Evolutionary conservation across 2,113 vertebrate genomes (phyloP).

Genomic region (Ceyx cyanopectus): DNA sequence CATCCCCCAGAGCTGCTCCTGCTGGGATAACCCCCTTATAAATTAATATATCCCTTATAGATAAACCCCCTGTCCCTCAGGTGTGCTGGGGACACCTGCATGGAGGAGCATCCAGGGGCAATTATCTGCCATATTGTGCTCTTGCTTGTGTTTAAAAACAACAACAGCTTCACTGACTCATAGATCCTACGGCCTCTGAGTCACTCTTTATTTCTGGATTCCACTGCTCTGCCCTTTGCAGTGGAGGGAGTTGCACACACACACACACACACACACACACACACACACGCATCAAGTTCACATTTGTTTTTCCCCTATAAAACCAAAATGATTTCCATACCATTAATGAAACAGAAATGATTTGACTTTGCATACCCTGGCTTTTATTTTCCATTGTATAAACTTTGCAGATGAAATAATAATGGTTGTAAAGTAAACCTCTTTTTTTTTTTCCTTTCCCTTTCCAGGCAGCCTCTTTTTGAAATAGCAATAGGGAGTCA

Average conservation of each 20-base stretch:
- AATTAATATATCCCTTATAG: too few relatives aligned
- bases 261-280: neutral
- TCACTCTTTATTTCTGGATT: slow-evolving; percentile 74
- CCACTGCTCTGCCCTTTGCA: slow-evolving; percentile 64
- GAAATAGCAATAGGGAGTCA: slow-evolving; percentile 63
- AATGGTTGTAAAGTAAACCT: slow-evolving; percentile 57
- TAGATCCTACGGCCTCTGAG: slow-evolving; percentile 67
- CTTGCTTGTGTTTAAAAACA: slow-evolving; percentile 40
- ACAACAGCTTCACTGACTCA: slow-evolving; percentile 70
- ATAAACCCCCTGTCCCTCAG: neutral
- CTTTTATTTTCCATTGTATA: slow-evolving; percentile 67
- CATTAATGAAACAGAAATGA: slow-evolving; percentile 59
- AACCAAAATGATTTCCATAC: slow-evolving; percentile 65
- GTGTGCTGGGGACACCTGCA: rapidly evolving
- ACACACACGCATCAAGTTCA: neutral
- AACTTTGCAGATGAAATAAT: slow-evolving; percentile 57
- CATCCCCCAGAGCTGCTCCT: neutral
- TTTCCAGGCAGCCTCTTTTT: slow-evolving; percentile 56
- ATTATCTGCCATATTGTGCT: slow-evolving; percentile 48
- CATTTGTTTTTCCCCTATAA: slow-evolving; percentile 63
- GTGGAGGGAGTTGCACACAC: neutral
- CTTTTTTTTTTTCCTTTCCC: neutral
- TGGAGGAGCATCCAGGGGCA: neutral
- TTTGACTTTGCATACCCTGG: neutral
- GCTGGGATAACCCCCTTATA: neutral